A percentile compares a stretch with the other conserved stretches of the same genome.
Conservation (phyloP, 2,888 invertebrate genomes). For the Gibbula magus region DNA sequence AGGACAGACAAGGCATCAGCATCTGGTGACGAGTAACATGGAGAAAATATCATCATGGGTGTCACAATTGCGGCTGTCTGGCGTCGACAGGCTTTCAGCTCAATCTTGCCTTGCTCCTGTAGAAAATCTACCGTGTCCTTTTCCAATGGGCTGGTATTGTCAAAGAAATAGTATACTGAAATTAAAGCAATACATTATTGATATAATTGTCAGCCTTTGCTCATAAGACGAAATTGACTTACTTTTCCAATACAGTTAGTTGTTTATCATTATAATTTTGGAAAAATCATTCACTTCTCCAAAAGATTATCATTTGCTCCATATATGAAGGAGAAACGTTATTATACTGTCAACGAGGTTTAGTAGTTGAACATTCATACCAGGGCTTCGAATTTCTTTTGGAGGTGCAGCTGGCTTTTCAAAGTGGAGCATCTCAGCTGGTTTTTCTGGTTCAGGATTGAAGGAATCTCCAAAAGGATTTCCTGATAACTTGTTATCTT, state of each 20-base stretch:
- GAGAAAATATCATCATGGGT: not conserved
- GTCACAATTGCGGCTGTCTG: not conserved
- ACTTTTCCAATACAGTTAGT: no score
- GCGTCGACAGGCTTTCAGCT: slow-evolving; percentile 3
- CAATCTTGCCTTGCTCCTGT: not conserved
- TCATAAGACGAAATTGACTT: no score
- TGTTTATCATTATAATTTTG: no score
- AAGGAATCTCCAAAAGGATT: not conserved
- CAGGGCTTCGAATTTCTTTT: not conserved
- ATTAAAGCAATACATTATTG: not conserved
- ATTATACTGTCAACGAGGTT: no score
- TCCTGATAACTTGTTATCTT: not conserved
- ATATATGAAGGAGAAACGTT: no score
- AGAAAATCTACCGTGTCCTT: not conserved
- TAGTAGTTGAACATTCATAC: not conserved
- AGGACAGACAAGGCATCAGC: not conserved
- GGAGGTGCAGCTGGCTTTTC: not conserved
- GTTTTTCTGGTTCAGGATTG: not conserved
- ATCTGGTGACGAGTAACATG: not conserved
- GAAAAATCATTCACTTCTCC: no score
- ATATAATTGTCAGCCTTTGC: no score
- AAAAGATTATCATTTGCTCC: no score
- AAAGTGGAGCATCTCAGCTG: not conserved
- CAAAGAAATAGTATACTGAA: slow-evolving; percentile 6
- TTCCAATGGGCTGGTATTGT: not conserved